A percentile compares a stretch with the other conserved stretches of the same genome.
These are phyloP conservation scores for Gisinianus flammeolus DNA, from an alignment of 2,888 invertebrate species.

Conservation along the genomic window DNA sequence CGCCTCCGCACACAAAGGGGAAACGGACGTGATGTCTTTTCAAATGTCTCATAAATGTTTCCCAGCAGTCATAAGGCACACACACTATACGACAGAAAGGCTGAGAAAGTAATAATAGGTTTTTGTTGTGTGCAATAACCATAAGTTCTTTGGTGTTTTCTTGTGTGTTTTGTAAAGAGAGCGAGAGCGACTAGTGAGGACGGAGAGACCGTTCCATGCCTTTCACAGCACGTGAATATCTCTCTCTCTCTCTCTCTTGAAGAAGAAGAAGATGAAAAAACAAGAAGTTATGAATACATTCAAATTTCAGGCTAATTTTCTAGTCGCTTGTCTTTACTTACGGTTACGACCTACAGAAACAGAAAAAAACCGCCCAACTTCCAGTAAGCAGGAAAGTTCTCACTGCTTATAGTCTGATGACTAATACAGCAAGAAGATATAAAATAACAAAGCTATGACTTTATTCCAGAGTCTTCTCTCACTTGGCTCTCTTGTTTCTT, in stretches of 20 bases:
- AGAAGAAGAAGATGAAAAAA: background rate
- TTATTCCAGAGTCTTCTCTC: background rate
- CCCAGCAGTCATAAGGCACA: background rate
- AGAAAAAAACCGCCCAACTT: too few relatives aligned
- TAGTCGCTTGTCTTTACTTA: background rate
- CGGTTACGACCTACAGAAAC: too few relatives aligned
- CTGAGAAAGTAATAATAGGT: slow-evolving; percentile 29
- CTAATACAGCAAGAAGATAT: background rate
- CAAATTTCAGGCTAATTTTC: slow-evolving; percentile 12
- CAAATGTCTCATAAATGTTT: slow-evolving; percentile 30
- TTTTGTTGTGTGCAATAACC: slow-evolving; percentile 26
- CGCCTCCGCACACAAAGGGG: background rate
- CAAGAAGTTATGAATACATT: background rate
- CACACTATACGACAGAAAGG: background rate
- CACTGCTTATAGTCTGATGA: too few relatives aligned
- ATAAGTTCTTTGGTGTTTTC: slow-evolving; percentile 28
- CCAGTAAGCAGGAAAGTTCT: too few relatives aligned
- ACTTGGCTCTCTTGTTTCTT: background rate
- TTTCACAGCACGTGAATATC: slow-evolving; percentile 14
- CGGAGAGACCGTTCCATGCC: background rate
- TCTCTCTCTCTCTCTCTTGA: too few relatives aligned
- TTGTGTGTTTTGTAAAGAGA: too few relatives aligned
- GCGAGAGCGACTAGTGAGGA: too few relatives aligned
- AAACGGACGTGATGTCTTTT: slow-evolving; percentile 6
- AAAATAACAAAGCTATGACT: background rate